Evolutionary conservation across 92 coral and sea anemone species (phyloP), one percentile per base, ranked within the genome.

Genomic region (Bergia sp.): DNA sequence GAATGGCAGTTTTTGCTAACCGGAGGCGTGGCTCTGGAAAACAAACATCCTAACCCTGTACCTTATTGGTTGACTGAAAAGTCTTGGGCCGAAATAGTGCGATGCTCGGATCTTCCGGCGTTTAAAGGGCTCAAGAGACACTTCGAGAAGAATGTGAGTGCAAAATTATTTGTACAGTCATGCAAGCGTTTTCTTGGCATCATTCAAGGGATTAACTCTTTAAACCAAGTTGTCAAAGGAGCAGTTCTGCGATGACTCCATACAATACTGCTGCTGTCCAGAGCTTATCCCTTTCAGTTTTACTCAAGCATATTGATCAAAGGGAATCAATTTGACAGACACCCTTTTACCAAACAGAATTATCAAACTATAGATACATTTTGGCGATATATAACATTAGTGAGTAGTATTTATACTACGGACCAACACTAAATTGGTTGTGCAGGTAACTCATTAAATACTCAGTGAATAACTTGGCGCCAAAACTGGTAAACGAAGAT

Each of bases 71-170:
- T 97, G 91, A 91, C 96, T 64, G 99, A 97, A 72, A 97, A 95
- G 95, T 97, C 99, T 18, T 97, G 99, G 99, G 99, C 97, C 29
- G 98, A 97, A 93, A 93, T 97, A 64, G 98, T 95, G 18, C 95
- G 99, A 7, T 95, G 98, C 80, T 94, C 97, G 20, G 92, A 86
- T 86, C 94, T 97, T 10, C 92, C 97, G 0, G 93, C 96, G 0
- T 97, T 95, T 90, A 77, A 92, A 10, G 98, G 96, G 50, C 92
- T 96, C 78, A 90, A 92, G 87, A 91, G 92, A 71, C 97, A 96
- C 92, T 94, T 96, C 72, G 91, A 95, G 40, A 93, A 92, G 69
- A 92, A 95, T 45, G 99, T 96, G 89, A 91, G 98, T 80, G n/a
- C 65, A 76, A 61, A 7, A 0, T 3, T 21, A 10, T 72, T 69